Conservation (phyloP, 2,113 vertebrate genomes). For the Serilophus lunatus region DNA sequence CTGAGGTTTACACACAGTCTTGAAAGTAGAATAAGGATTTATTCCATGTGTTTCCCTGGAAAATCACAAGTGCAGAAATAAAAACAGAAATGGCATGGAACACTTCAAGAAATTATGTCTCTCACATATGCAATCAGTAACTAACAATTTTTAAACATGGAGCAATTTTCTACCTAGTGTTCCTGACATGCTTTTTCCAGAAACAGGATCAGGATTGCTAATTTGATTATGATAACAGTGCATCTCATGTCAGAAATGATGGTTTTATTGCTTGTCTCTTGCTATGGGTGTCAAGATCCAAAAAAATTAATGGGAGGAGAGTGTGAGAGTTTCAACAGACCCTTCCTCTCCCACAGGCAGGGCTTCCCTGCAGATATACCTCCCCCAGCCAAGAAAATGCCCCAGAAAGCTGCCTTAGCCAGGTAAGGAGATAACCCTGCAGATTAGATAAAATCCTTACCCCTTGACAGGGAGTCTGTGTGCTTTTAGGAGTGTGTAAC, state of each 20-base stretch:
- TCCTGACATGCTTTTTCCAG: background rate
- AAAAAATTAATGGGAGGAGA: background rate
- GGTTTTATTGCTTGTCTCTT: background rate
- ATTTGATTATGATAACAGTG: background rate
- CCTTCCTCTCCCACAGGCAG: background rate
- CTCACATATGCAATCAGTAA: background rate
- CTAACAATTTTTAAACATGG: background rate
- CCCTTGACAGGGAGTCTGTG: background rate
- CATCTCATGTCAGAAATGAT: background rate
- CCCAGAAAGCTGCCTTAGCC: background rate
- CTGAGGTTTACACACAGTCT: background rate
- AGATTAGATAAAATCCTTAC: background rate
- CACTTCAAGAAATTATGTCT: background rate
- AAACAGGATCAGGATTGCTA: background rate
- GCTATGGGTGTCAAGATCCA: background rate
- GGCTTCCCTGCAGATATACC: background rate
- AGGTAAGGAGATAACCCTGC: background rate
- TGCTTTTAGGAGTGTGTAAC: background rate
- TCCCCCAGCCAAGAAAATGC: fast-evolving
- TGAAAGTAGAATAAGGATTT: background rate
- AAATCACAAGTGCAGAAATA: background rate
- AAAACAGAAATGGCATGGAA: background rate
- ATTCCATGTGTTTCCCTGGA: background rate
- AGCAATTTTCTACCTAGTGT: background rate
- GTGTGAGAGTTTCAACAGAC: background rate